These are phyloP conservation scores for Macaria liturata DNA, from an alignment of 2,888 invertebrate species.

Conservation along the genomic window DNA sequence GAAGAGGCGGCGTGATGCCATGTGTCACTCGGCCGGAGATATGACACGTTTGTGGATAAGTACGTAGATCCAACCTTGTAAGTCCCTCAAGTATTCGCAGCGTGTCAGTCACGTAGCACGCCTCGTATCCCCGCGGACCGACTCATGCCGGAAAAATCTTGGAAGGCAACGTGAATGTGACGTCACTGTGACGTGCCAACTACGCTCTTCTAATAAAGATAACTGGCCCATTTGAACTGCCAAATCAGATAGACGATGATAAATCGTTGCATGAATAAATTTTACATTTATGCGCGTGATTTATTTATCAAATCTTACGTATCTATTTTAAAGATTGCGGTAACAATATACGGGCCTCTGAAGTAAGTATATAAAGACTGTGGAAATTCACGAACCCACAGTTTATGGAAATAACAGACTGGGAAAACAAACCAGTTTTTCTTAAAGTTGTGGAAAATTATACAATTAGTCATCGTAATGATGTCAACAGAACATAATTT, in stretches of 20 bases:
- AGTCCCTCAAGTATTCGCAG: constrained; percentile 9
- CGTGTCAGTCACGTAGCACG: constrained; percentile 12
- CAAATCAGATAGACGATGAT: constrained; percentile 16
- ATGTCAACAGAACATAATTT: constrained; percentile 4
- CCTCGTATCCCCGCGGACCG: constrained; percentile 7
- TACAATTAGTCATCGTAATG: constrained; percentile 2
- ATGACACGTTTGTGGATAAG: constrained; percentile 16
- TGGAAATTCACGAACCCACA: no score
- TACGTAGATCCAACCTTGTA: constrained; percentile 8
- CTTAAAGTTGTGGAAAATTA: constrained; percentile 12
- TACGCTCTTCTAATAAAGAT: constrained; percentile 1
- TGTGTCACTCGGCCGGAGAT: constrained; percentile 15
- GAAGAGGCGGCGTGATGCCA: constrained; percentile 31
- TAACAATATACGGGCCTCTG: no score
- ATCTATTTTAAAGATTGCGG: no score
- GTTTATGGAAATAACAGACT: no score
- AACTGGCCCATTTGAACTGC: constrained; percentile 5
- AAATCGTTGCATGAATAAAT: constrained; percentile 15
- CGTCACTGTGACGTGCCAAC: constrained; percentile 17
- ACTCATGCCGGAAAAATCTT: constrained; percentile 25
- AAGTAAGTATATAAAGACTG: no score
- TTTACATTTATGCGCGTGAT: neutral
- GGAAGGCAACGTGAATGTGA: constrained; percentile 21
- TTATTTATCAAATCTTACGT: no score
- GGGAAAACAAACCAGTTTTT: constrained; percentile 13